Evolutionary conservation across 2,888 invertebrate species (phyloP), one percentile per base, ranked within the genome.

Genomic region (Caenorhabditis sp.): DNA sequence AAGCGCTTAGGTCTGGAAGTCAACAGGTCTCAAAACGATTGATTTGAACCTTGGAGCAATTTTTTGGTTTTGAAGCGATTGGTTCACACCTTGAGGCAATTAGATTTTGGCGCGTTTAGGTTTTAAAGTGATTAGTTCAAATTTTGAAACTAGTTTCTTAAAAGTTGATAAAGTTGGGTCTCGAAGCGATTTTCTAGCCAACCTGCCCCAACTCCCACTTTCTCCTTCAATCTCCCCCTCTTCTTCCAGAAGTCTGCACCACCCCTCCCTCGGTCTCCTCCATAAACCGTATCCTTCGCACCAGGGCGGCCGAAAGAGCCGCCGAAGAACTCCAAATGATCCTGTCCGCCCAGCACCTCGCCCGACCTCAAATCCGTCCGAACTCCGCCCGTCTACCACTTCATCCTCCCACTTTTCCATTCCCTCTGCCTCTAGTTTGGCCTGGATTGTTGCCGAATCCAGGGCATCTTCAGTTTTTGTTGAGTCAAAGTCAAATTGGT

Each of bases 221-320:
- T n/a, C n/a, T n/a, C n/a, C n/a, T n/a, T n/a, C n/a, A n/a, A n/a
- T n/a, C n/a, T n/a, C n/a, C n/a, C n/a, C n/a, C n/a, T n/a, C n/a
- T n/a, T n/a, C n/a, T 67, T 72, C 5, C 70, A 82, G 82, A 72
- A 69, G 96, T 98, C 8, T 98, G 98, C 93, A 96, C 89, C 18
- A 91, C 90, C 8, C 89, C 98, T 0, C 98, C 98, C 0, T 97
- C 97, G 64, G 97, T 98, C 2, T 97, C 97, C 90, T 97, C 97
- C 87, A 98, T 98, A 92, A 98, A 97, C 93, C 94, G 98, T 89
- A 98, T 98, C 91, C 94, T 98, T 69, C 94, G 98, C 84, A 98
- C 98, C 92, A 94, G 98, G 13, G 98, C 98, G 0, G 97, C 98
- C 0, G 98, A 98, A 92, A 93, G 97, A 6, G 97, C 97, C 0